Conservation (phyloP, 2,113 vertebrate species). For the Epinephelus cyanopodus region DNA sequence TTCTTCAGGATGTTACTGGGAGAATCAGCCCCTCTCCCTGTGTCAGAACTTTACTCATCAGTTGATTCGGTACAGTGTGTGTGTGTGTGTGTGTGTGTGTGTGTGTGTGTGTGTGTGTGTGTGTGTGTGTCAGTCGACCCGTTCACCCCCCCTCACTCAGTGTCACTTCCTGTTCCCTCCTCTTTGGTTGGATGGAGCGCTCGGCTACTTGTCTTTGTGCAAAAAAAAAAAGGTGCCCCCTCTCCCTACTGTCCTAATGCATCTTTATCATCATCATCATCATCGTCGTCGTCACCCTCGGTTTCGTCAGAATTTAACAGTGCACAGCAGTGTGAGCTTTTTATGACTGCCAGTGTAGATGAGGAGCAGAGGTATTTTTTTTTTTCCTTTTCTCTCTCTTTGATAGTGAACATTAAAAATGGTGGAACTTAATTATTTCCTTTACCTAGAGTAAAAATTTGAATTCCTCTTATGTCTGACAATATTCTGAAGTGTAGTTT, state of each 20-base stretch:
- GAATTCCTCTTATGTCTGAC: too few species aligned
- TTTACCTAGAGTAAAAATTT: neutral
- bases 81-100: neutral
- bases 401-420: too few species aligned
- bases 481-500: neutral
- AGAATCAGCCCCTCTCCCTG: neutral
- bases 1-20: neutral
- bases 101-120: conserved; percentile 1
- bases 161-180: conserved; percentile 58
- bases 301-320: neutral
- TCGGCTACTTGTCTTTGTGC: conserved; percentile 29
- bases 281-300: conserved; percentile 8
- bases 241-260: conserved; percentile 24
- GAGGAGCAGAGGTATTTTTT: neutral
- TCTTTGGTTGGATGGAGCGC: conserved; percentile 22
- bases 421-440: neutral
- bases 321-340: too few species aligned
- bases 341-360: neutral
- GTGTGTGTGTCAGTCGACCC: conserved; percentile 38
- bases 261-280: conserved; percentile 53
- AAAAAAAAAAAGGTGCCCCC: conserved; percentile 1
- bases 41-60: conserved; percentile 36
- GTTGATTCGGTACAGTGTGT: neutral
- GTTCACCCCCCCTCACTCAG: neutral
- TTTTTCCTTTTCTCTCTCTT: neutral